Evolutionary conservation across 2,888 invertebrate genomes (phyloP), one percentile per base, ranked within the genome.

Genomic region (Chaetogeoica ovagalla): DNA sequence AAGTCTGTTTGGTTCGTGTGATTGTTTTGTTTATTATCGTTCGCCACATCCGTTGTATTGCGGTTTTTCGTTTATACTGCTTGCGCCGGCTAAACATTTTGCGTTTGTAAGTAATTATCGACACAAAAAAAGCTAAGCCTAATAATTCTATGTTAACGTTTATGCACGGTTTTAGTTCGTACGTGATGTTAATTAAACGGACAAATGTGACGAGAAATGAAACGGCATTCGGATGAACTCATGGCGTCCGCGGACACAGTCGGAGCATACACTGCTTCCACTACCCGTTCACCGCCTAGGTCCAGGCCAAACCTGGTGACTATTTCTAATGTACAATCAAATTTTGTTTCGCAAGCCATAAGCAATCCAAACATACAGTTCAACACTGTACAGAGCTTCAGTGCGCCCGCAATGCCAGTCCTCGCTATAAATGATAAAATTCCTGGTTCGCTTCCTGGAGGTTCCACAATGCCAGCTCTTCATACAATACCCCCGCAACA

Each of bases 181-280:
- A 65, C 79, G 79, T 79, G 71, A 79, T 79, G 79, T 79, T 63
- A 79, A 57, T 79, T 52, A 79, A 79, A 63, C 71, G 79, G 79
- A 70, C 88, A 87, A 87, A 90, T 89, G 89, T 90, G 87, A 90
- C 88, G 89, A 89, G 90, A 89, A 88, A 90, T 90, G 90, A 90
- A 90, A 89, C 90, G 90, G 85, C 87, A 88, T 84, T 86, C 87
- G 85, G 88, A 88, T 86, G 88, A 88, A 84, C 84, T 84, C 83
- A 85, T 86, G 86, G 88, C 86, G 86, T 86, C 85, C 86, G 86
- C 84, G 85, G 86, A 84, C 85, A 86, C 83, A 84, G 85, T 82
- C 82, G 83, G 84, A 82, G 83, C 84, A 81, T 82, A 83, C 79
- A 30, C 82, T 82, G 83, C 82, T 74, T 68, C 83, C 79, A 82